These are phyloP conservation scores for Vulpes ferrilata DNA, from an alignment of 2,113 vertebrate genomes.

Conservation along the genomic window DNA sequence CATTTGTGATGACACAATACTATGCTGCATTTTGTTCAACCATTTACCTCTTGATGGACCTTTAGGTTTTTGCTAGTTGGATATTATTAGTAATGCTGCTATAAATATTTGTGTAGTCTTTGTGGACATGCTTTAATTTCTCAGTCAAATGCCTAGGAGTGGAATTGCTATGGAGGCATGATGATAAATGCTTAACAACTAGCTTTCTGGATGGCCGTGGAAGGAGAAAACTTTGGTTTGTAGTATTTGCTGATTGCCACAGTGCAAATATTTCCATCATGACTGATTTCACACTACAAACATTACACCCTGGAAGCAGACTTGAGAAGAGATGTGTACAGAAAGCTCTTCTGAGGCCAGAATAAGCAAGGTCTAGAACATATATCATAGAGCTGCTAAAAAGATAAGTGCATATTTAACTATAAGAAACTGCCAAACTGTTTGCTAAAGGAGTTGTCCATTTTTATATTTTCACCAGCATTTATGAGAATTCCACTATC, in stretches of 20 bases:
- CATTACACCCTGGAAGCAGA: background rate
- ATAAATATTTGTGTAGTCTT: background rate
- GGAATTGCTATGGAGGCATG: background rate
- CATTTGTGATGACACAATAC: background rate
- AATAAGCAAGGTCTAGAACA: background rate
- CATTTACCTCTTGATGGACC: background rate
- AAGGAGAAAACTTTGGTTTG: background rate
- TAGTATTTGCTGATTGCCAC: background rate
- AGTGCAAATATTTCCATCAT: background rate
- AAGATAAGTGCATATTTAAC: background rate
- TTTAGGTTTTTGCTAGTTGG: background rate
- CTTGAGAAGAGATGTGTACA: background rate
- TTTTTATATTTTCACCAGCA: background rate
- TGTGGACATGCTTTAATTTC: conserved; percentile 33
- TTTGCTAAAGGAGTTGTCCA: background rate
- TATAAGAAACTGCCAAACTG: background rate
- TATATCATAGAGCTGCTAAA: background rate
- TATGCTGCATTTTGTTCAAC: background rate
- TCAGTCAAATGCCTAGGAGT: background rate
- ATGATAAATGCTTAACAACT: background rate
- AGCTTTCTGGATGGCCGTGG: background rate
- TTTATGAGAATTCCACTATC: background rate
- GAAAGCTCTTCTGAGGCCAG: background rate
- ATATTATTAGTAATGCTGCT: background rate
- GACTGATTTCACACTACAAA: background rate